Percentiles rank a stretch among this genome's conserved stretches.
Evolutionary conservation across 2,113 vertebrate genomes (phyloP).

Genomic region (Neofelis nebulosa): DNA sequence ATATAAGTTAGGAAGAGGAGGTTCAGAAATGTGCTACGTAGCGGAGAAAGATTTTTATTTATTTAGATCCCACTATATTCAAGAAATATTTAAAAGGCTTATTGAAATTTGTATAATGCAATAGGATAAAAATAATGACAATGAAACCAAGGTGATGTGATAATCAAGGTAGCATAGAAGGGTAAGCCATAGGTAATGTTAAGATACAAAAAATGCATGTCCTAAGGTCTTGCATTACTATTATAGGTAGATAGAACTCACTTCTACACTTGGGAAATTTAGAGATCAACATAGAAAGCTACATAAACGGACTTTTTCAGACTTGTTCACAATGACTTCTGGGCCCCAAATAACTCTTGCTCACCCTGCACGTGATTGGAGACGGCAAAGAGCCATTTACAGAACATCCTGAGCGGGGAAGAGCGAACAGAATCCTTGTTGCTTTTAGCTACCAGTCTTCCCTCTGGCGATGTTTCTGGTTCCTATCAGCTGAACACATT

Average conservation of each 20-base stretch:
- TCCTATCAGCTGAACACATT: background rate
- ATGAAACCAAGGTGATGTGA: background rate
- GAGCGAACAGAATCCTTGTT: background rate
- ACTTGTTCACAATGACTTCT: background rate
- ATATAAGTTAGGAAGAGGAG: background rate
- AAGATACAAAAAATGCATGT: background rate
- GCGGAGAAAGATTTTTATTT: background rate
- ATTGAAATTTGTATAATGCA: background rate
- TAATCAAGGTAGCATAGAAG: background rate
- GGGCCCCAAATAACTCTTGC: background rate
- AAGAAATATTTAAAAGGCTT: background rate
- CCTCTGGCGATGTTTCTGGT: background rate
- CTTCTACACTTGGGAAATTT: background rate
- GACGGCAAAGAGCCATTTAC: background rate
- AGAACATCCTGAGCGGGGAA: background rate
- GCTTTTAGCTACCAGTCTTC: background rate
- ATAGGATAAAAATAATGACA: background rate
- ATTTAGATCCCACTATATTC: background rate
- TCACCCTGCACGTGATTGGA: background rate
- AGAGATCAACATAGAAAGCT: background rate
- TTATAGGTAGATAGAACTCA: background rate
- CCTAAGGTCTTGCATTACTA: background rate
- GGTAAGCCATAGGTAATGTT: background rate
- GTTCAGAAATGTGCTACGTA: background rate
- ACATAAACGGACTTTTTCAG: background rate